Conservation (phyloP, 2,888 invertebrate genomes). For the Dasypolia templi region DNA sequence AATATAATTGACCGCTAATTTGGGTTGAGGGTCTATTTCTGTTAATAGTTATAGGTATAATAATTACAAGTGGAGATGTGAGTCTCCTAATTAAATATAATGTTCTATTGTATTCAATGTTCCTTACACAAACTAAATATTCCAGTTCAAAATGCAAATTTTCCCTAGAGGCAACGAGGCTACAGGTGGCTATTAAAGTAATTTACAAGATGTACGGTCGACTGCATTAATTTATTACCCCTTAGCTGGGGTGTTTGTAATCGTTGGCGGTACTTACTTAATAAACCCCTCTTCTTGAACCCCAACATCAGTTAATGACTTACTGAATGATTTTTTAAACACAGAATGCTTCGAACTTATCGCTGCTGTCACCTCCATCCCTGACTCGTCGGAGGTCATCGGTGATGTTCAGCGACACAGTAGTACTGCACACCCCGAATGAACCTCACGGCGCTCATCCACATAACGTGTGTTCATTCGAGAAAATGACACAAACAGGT, state of each 20-base stretch:
- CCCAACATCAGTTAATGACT: neutral
- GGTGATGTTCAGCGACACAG: conserved; percentile 97
- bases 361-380: conserved; percentile 94
- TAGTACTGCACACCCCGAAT: conserved; percentile 92
- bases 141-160: conserved; percentile 22
- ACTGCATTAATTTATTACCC: conserved; percentile 50
- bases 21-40: conserved; percentile 23
- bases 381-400: conserved; percentile 94
- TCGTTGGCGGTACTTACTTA: conserved; percentile 24
- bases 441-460: conserved; percentile 81
- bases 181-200: conserved; percentile 44
- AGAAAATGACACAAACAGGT: conserved; percentile 97
- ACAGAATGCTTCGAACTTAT: conserved; percentile 92
- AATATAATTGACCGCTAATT: conserved; percentile 41
- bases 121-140: conserved; percentile 1
- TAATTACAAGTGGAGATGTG: conserved; percentile 3
- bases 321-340: neutral
- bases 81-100: neutral
- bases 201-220: conserved; percentile 24
- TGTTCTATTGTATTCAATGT: neutral
- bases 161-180: conserved; percentile 25
- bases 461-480: conserved; percentile 93
- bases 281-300: neutral
- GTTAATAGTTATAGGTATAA: conserved; percentile 19
- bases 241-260: conserved; percentile 22